Base-by-base conservation (phyloP, 2,113 vertebrate genomes). In the Nematolebias whitei region DNA sequence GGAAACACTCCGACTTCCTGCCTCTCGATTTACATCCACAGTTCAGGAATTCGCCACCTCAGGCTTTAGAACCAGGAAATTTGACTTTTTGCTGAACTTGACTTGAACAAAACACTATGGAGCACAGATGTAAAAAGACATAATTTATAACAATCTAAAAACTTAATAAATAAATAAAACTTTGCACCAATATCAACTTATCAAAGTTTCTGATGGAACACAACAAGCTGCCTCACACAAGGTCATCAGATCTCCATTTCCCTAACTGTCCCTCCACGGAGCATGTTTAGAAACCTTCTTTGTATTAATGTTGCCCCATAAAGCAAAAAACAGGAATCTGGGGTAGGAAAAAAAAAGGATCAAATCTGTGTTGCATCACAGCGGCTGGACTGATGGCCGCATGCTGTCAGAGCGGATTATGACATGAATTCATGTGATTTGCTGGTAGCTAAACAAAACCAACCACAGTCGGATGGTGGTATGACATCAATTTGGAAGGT, bases 401-500 rank as follows among this genome's bases (percentile, higher is more conserved):
- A n/a, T n/a, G n/a, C n/a, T n/a, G n/a, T n/a, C n/a, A n/a, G n/a
- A n/a, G n/a, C n/a, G n/a, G 7, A 29, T 4, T 29, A 7, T 29
- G 26, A 29, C 26, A 29, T 29, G 26, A 29, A 29, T 29, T 7
- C 26, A 29, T 29, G 26, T 29, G 26, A 22, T 49, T 49, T 49
- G 47, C 22, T 23, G 20, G 22, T 22, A 49, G 23, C 29, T 32
- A 53, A 18, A 53, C 44, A 53, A 41, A 7, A 50, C 26, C 49
- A 41, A 9, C 18, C 47, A 0, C 52, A 41, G 90, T 87, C 75
- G 84, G 84, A 49, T 2, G 50, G 35, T 68, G 83, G 82, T 74
- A 85, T 88, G 89, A 75, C 60, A 76, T 74, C 70, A 72, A 57
- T 91, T 74, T 76, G 58, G 51, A 68, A 18, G 18, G 86, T 80